Percentiles rank a stretch among this genome's conserved stretches.
These are phyloP conservation scores for Eledone cirrhosa DNA, from an alignment of 2,888 invertebrate genomes.

Conservation along the genomic window DNA sequence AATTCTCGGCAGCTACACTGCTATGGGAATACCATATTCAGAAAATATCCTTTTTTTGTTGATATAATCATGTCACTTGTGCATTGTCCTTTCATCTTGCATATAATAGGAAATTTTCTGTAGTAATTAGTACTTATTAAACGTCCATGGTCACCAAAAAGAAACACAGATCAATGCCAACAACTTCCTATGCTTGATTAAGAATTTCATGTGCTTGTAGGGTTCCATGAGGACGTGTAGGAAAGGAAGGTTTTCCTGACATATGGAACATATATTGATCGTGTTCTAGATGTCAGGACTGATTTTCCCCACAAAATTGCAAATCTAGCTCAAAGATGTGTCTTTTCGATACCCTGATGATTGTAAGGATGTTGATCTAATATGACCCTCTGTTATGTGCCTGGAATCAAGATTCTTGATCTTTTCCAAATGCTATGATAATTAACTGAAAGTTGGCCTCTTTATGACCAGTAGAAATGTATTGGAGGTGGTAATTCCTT, in stretches of 20 bases:
- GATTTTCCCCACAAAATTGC: conserved; percentile 33
- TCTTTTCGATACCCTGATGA: conserved; percentile 35
- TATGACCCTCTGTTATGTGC: conserved; percentile 28
- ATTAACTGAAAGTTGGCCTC: conserved; percentile 32
- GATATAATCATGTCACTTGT: not conserved
- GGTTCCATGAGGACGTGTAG: conserved; percentile 30
- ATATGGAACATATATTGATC: conserved; percentile 22
- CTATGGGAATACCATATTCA: conserved; percentile 30
- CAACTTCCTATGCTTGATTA: conserved; percentile 32
- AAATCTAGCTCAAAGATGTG: conserved; percentile 28
- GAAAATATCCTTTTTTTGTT: conserved; percentile 22
- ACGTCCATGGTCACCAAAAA: conserved; percentile 28
- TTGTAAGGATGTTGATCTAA: conserved; percentile 32
- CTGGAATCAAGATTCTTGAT: conserved; percentile 32
- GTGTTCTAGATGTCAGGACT: conserved; percentile 32
- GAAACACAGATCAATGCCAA: conserved; percentile 34
- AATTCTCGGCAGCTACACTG: not conserved
- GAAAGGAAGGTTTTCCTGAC: conserved; percentile 30
- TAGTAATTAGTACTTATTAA: conserved; percentile 30
- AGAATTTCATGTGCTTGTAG: conserved; percentile 29
- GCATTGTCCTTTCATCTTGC: not conserved
- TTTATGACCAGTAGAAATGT: too few species aligned
- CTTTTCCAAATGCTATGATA: conserved; percentile 35
- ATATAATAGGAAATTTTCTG: conserved; percentile 31
- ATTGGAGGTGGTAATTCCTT: conserved; percentile 1